These are phyloP conservation scores for Grallaria varia DNA, from an alignment of 2,113 vertebrate species.

Conservation along the genomic window DNA sequence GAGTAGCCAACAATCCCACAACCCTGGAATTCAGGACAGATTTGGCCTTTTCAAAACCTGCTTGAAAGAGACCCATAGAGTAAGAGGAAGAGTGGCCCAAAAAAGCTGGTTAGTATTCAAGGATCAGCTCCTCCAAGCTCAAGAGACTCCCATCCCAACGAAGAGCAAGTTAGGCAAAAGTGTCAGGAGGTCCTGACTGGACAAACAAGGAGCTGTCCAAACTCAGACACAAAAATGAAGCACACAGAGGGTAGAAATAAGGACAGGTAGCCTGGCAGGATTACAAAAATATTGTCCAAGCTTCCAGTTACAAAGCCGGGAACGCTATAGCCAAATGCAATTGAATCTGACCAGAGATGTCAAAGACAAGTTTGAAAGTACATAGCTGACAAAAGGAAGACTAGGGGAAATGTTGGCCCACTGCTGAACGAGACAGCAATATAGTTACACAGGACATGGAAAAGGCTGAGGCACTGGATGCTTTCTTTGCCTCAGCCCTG, in stretches of 20 bases:
- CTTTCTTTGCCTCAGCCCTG: not conserved
- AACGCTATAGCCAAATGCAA: not conserved
- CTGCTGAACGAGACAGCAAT: not conserved
- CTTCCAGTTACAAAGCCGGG: not conserved
- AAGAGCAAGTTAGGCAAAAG: not conserved
- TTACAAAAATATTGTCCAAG: too few species aligned
- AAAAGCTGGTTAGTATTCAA: not conserved
- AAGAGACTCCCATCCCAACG: not conserved
- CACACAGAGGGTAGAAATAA: not conserved
- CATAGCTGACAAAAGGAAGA: not conserved
- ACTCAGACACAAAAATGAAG: not conserved
- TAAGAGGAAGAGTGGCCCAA: not conserved
- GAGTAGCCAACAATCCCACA: not conserved
- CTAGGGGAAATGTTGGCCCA: not conserved
- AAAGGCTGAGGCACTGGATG: not conserved
- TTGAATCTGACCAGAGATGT: not conserved
- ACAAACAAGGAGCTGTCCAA: not conserved
- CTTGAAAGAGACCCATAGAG: not conserved
- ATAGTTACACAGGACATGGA: not conserved
- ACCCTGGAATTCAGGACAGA: not conserved
- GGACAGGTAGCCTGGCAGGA: not conserved
- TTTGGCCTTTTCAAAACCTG: not conserved
- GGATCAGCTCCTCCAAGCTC: not conserved
- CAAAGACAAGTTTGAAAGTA: not conserved
- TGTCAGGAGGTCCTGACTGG: not conserved